Conservation (phyloP, 2,888 invertebrate species). For the Sicus ferrugineus region DNA sequence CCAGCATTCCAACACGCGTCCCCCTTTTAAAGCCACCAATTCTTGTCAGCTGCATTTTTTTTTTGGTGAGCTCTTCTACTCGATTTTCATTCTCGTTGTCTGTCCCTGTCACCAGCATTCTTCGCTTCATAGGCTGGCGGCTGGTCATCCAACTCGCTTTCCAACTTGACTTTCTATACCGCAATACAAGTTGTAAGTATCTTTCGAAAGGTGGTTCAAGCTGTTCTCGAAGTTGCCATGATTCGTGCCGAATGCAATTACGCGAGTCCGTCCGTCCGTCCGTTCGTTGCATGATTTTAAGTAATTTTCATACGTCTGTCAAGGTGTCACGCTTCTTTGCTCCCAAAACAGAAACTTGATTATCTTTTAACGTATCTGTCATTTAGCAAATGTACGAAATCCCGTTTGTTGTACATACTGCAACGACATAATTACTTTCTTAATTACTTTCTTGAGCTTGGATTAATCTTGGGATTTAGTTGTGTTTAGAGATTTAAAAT, state of each 20-base stretch:
- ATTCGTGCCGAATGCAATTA: neutral
- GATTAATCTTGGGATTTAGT: too few species aligned
- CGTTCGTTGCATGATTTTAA: slow-evolving; percentile 16
- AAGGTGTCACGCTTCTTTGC: slow-evolving; percentile 4
- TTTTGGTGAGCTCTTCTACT: neutral
- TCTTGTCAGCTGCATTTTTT: slow-evolving; percentile 18
- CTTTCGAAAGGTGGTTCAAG: too few species aligned
- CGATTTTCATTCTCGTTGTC: neutral
- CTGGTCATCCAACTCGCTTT: neutral
- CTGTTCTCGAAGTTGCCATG: slow-evolving; percentile 19
- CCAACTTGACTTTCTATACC: neutral
- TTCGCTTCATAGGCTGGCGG: too few species aligned
- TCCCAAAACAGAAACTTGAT: too few species aligned
- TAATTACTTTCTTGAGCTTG: too few species aligned
- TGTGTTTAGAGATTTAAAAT: too few species aligned
- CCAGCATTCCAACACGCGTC: slow-evolving; percentile 28
- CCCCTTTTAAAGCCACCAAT: neutral
- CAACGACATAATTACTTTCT: too few species aligned
- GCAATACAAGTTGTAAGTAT: too few species aligned
- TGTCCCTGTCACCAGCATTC: neutral
- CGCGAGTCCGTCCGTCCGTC: neutral
- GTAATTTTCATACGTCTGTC: slow-evolving; percentile 4
- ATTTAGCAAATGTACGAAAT: too few species aligned
- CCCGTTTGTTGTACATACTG: too few species aligned
- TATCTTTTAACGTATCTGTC: too few species aligned